phyloP scores from a whole-genome alignment of 1,140 invertebrate species.

The Lepidurus couesii region DNA sequence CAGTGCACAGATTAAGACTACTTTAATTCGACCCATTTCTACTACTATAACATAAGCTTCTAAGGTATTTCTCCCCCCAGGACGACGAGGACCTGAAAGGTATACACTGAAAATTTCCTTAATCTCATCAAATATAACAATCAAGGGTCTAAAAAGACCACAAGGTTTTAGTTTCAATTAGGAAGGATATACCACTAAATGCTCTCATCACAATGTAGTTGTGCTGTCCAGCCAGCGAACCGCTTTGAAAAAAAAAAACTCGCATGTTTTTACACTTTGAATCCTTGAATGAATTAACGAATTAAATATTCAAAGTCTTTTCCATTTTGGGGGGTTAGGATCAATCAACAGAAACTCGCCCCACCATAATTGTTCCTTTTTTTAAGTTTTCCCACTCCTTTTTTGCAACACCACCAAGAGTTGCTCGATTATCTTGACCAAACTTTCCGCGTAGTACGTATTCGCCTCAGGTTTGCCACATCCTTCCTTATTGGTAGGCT shows the following conservation, averaged over 20 bases:
- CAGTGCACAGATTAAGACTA: too few species aligned
- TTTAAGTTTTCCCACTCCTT: not conserved
- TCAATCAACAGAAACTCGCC: too few species aligned
- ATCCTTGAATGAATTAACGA: not conserved
- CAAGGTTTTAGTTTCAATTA: too few species aligned
- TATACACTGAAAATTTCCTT: too few species aligned
- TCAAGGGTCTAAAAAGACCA: too few species aligned
- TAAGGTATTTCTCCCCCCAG: too few species aligned
- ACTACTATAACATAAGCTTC: too few species aligned
- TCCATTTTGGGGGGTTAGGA: too few species aligned
- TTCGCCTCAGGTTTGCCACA: not conserved
- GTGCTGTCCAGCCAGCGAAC: not conserved
- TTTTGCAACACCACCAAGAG: not conserved
- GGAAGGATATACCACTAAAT: not conserved
- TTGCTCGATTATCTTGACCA: constrained; percentile 9
- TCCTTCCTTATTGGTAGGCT: not conserved
- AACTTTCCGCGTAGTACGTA: not conserved
- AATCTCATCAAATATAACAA: too few species aligned
- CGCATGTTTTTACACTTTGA: not conserved
- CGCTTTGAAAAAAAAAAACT: not conserved
- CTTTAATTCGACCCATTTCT: too few species aligned
- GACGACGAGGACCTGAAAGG: too few species aligned
- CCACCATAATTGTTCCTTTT: not conserved
- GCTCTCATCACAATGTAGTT: constrained; percentile 10
- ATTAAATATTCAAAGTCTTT: too few species aligned